Conservation (phyloP, 1,140 invertebrate genomes). For the Hylaeus volcanicus region DNA sequence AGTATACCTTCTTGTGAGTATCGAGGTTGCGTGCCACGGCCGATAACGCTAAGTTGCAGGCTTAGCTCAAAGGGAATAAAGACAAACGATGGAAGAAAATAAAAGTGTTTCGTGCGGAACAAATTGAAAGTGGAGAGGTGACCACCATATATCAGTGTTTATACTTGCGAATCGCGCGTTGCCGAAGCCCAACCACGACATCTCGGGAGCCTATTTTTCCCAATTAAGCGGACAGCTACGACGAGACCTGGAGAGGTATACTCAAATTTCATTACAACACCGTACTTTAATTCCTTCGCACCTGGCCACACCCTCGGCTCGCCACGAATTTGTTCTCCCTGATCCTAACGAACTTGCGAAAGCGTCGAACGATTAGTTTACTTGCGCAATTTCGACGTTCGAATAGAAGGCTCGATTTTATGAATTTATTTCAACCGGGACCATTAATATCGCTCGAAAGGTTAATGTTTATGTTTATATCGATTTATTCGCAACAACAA, state of each 20-base stretch:
- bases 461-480: too few relatives aligned
- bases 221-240: conserved; percentile 43
- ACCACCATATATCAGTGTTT: conserved; percentile 54
- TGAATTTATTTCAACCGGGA: too few relatives aligned
- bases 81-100: conserved; percentile 50
- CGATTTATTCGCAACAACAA: too few relatives aligned
- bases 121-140: conserved; percentile 56
- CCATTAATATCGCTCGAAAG: too few relatives aligned
- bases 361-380: neutral
- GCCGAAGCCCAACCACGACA: conserved; percentile 16
- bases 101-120: conserved; percentile 50
- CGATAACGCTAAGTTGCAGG: conserved; percentile 63
- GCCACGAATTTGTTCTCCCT: neutral
- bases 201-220: conserved; percentile 34
- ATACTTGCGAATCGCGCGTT: conserved; percentile 26
- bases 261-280: conserved; percentile 20
- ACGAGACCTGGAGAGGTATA: neutral
- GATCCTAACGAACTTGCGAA: neutral
- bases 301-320: neutral
- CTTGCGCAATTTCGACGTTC: too few relatives aligned
- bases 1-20: conserved; percentile 33
- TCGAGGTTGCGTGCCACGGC: conserved; percentile 50
- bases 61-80: conserved; percentile 64
- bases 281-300: neutral
- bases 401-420: too few relatives aligned